Conservation (phyloP, 2,113 vertebrate species). For the Nibea albiflora region DNA sequence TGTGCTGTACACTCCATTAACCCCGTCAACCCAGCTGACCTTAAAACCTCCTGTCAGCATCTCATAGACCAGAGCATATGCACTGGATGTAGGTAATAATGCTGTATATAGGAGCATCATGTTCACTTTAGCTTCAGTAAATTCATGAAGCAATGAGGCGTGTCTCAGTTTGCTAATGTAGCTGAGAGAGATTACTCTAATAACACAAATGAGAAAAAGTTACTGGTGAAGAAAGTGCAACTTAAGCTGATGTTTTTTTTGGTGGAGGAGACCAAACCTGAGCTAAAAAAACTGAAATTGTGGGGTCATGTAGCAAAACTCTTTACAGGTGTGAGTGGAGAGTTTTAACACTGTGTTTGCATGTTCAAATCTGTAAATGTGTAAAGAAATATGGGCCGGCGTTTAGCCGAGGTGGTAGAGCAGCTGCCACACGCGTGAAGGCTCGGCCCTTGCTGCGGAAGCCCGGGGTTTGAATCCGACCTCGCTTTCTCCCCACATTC, state of each 20-base stretch:
- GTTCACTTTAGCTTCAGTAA: not conserved
- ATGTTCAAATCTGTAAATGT: not conserved
- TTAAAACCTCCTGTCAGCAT: not conserved
- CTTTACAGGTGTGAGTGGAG: too few relatives aligned
- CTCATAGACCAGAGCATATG: not conserved
- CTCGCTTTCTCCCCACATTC: too few relatives aligned
- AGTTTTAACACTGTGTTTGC: not conserved
- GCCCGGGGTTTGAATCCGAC: too few relatives aligned
- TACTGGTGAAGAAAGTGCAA: not conserved
- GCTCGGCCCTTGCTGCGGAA: too few relatives aligned
- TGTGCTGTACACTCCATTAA: constrained; percentile 18
- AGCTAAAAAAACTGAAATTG: not conserved
- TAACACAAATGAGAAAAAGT: not conserved
- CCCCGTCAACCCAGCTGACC: not conserved
- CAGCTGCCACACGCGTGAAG: too few relatives aligned
- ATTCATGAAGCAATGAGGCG: too few relatives aligned
- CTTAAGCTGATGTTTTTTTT: not conserved
- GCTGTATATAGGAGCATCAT: not conserved
- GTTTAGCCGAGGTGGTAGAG: too few relatives aligned
- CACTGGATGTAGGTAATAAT: not conserved
- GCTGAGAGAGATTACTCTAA: not conserved
- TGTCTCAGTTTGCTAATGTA: not conserved
- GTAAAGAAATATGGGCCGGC: too few relatives aligned
- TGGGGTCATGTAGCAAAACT: too few relatives aligned
- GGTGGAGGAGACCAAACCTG: not conserved